Percentiles rank a stretch among this genome's conserved stretches.
These are phyloP conservation scores for Temnothorax ravouxi DNA, from an alignment of 2,888 invertebrate genomes.

Conservation along the genomic window DNA sequence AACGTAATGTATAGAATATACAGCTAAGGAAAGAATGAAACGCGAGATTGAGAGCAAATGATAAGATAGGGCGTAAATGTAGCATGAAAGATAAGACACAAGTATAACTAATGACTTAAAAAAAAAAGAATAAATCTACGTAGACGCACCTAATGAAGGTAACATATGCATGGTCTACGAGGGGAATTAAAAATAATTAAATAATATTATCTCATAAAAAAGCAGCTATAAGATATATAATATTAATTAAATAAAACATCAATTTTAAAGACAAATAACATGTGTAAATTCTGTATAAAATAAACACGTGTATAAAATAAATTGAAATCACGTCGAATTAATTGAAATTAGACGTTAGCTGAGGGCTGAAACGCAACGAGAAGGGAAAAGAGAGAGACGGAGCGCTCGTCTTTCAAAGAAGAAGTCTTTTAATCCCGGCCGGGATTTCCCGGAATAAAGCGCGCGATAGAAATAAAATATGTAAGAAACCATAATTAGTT, in stretches of 20 bases:
- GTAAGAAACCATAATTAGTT: slow-evolving; percentile 56
- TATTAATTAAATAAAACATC: neutral
- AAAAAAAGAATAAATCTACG: neutral
- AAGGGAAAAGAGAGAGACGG: neutral
- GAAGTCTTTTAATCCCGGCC: slow-evolving; percentile 29
- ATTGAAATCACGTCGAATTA: neutral
- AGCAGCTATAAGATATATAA: neutral
- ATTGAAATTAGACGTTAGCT: neutral
- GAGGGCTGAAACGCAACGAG: neutral
- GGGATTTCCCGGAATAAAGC: slow-evolving; percentile 48
- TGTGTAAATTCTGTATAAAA: neutral
- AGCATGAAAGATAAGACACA: neutral
- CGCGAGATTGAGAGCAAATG: neutral
- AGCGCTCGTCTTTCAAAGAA: neutral
- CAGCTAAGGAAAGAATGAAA: neutral
- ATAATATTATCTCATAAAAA: neutral
- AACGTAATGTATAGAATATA: neutral
- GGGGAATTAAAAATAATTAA: neutral
- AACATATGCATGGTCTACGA: too few relatives aligned
- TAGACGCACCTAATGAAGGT: neutral
- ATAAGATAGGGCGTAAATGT: neutral
- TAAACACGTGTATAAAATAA: neutral
- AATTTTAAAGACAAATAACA: neutral
- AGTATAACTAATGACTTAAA: neutral
- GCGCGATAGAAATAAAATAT: slow-evolving; percentile 50